phyloP scores from a whole-genome alignment of 2,113 vertebrate species.

The Epinephelus moara region DNA sequence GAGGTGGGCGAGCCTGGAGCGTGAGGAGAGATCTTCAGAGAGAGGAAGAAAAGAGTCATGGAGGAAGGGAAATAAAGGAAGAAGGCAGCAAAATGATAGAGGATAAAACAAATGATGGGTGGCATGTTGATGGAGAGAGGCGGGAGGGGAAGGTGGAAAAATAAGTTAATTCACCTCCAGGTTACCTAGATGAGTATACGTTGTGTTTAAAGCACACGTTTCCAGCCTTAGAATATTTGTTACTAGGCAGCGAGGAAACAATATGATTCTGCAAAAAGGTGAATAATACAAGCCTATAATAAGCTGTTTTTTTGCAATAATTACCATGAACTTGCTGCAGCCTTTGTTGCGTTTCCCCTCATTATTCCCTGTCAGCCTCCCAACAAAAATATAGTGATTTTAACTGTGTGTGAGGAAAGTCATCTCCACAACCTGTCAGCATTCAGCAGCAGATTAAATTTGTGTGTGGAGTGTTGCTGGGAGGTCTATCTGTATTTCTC shows the following conservation, averaged over 20 bases:
- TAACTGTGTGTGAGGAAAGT: neutral
- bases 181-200: neutral
- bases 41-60: conserved; percentile 13
- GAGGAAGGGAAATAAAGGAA: neutral
- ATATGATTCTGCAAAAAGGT: neutral
- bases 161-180: neutral
- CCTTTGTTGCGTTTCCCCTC: neutral
- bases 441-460: neutral
- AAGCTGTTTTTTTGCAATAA: neutral
- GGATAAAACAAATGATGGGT: neutral
- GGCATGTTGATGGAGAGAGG: neutral
- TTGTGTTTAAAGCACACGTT: conserved; percentile 3
- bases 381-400: neutral
- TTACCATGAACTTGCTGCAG: neutral
- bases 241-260: neutral
- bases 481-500: neutral
- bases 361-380: neutral
- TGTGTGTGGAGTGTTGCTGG: neutral
- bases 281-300: neutral
- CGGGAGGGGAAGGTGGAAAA: neutral
- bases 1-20: conserved; percentile 27
- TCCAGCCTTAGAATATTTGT: neutral
- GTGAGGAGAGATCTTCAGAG: conserved; percentile 70
- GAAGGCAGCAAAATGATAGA: neutral
- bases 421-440: neutral